phyloP scores from a whole-genome alignment of 2,888 invertebrate species.

The Rhagophthalmus giganteus region DNA sequence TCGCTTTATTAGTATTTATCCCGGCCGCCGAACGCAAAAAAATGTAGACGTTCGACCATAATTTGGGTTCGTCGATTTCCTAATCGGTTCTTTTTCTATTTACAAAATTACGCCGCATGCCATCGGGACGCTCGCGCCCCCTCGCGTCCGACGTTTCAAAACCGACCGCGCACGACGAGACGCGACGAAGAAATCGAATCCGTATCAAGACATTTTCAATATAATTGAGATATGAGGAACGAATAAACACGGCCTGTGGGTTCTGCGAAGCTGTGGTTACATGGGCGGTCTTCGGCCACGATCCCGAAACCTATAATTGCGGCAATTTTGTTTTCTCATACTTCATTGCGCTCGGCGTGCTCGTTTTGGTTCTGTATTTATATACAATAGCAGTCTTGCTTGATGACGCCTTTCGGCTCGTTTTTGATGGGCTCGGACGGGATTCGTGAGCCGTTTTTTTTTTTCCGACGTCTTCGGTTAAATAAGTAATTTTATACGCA shows the following conservation, averaged over 20 bases:
- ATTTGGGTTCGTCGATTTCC: too few species aligned
- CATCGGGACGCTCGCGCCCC: too few species aligned
- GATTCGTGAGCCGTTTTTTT: constrained; percentile 40
- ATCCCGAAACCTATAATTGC: constrained; percentile 54
- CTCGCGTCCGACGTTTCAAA: too few species aligned
- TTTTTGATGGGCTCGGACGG: constrained; percentile 40
- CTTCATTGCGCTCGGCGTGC: constrained; percentile 49
- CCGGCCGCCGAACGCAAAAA: too few species aligned
- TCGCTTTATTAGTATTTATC: too few species aligned
- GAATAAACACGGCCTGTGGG: constrained; percentile 42
- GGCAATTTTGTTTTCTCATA: constrained; percentile 54
- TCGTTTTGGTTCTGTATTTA: constrained; percentile 50
- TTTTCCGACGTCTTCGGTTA: constrained; percentile 9
- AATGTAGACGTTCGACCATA: too few species aligned
- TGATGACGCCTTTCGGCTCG: constrained; percentile 47
- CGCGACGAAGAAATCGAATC: constrained; percentile 20
- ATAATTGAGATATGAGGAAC: constrained; percentile 53
- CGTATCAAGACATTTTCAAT: constrained; percentile 28
- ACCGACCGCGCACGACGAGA: too few species aligned
- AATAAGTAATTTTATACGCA: constrained; percentile 34
- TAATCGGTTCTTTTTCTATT: too few species aligned
- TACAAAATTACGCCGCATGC: too few species aligned
- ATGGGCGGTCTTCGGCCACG: constrained; percentile 53
- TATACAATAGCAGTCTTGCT: constrained; percentile 33
- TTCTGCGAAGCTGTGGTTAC: constrained; percentile 51